A percentile compares a stretch with the other conserved stretches of the same genome.
These are phyloP conservation scores for Athalia rosae DNA, from an alignment of 2,888 invertebrate species.

Conservation along the genomic window DNA sequence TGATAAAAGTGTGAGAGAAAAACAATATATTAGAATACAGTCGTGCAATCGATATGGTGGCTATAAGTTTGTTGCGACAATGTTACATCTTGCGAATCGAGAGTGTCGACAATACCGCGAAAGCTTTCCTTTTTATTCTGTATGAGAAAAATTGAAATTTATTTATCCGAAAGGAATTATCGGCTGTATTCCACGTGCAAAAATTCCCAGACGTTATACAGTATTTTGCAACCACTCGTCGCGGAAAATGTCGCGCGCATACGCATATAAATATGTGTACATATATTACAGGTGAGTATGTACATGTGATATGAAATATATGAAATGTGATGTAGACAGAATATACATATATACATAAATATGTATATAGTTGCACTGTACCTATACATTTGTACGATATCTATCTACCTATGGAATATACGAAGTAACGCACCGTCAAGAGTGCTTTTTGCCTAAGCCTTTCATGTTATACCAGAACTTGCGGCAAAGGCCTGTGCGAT, in stretches of 20 bases:
- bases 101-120: too few relatives aligned
- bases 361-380: too few relatives aligned
- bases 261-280: too few relatives aligned
- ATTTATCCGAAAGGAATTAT: slow-evolving; percentile 10
- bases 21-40: too few relatives aligned
- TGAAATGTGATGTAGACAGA: background rate
- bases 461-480: slow-evolving; percentile 51
- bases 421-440: slow-evolving; percentile 45
- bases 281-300: slow-evolving; percentile 6
- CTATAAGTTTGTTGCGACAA: too few relatives aligned
- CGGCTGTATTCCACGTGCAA: background rate
- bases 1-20: background rate
- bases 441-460: slow-evolving; percentile 59
- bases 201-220: slow-evolving; percentile 6
- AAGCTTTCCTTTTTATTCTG: background rate
- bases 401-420: background rate
- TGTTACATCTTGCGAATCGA: too few relatives aligned
- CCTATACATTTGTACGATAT: too few relatives aligned
- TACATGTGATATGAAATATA: background rate
- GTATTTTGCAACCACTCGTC: too few relatives aligned
- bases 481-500: background rate
- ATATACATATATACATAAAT: too few relatives aligned
- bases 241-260: too few relatives aligned
- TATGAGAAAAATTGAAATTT: slow-evolving; percentile 10
- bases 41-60: too few relatives aligned